Evolutionary conservation across 2,888 invertebrate genomes (phyloP).

Genomic region (Augochlorella aurata): DNA sequence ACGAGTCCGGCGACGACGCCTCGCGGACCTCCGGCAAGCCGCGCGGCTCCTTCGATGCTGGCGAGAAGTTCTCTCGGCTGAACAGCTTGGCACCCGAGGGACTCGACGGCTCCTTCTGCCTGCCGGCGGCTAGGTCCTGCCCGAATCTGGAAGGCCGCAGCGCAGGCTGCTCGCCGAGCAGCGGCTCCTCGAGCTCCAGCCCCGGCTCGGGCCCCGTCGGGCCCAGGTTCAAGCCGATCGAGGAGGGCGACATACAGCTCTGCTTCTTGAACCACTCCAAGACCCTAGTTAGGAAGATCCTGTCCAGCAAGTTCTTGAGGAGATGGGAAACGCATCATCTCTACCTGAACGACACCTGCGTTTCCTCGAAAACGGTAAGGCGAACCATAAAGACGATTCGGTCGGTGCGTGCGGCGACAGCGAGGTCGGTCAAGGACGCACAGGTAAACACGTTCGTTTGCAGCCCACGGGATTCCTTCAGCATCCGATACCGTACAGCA

Average conservation of each 20-base stretch:
- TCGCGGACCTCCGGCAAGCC: conserved; percentile 38
- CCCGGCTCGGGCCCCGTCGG: conserved; percentile 82
- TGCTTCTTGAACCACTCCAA: conserved; percentile 90
- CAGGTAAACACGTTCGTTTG: conserved; percentile 71
- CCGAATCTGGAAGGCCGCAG: conserved; percentile 83
- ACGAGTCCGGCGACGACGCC: conserved; percentile 45
- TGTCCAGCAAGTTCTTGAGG: conserved; percentile 89
- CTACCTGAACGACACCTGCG: conserved; percentile 86
- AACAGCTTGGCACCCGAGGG: conserved; percentile 71
- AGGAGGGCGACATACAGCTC: conserved; percentile 88
- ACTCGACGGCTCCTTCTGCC: conserved; percentile 72
- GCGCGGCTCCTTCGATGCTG: conserved; percentile 49
- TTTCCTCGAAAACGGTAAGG: conserved; percentile 89
- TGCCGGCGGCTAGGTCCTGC: conserved; percentile 82
- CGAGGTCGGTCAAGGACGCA: background rate
- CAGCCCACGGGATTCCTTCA: conserved; percentile 87
- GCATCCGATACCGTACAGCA: conserved; percentile 87
- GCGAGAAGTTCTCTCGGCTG: conserved; percentile 44
- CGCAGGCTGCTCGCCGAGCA: conserved; percentile 83
- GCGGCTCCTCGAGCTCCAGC: conserved; percentile 82
- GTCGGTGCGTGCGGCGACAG: background rate
- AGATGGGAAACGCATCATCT: conserved; percentile 91
- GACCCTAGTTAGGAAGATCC: conserved; percentile 90
- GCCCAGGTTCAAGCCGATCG: conserved; percentile 87
- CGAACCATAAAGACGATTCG: background rate